Evolutionary conservation across 2,888 invertebrate species (phyloP), one percentile per base, ranked within the genome.

Genomic region (Eurytoma adleriae): DNA sequence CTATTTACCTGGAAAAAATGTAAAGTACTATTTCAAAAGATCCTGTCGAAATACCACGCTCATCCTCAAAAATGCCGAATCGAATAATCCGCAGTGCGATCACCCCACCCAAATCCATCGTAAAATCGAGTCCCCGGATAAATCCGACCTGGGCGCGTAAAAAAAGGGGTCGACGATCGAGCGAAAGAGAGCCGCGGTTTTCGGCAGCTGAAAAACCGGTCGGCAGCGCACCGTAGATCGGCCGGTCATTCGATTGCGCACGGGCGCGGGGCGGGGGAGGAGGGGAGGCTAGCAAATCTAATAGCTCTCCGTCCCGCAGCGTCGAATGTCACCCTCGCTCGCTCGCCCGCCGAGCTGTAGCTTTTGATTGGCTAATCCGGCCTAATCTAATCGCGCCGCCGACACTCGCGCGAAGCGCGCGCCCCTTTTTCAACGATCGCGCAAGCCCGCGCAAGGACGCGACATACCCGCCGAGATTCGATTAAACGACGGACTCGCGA

Each of bases 361-460:
- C 89, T 90, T 90, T 90, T 89, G 90, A 90, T 90, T 90, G 90
- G 89, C 89, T 90, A 90, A 90, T 90, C 90, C 88, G 85, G 86
- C 87, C 89, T 90, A 90, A 90, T 90, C 90, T 89, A 90, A 90
- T 90, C 90, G 87, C 85, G 83, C 82, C 80, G 73, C 82, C 40
- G 40, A 40, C 40, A 40, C 40, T 40, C 40, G 40, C 74, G 56
- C 30, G 74, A 50, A 57, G 66, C 66, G 66, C 74, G 56, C 62
- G 77, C 48, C 64, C 71, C 71, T 72, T 78, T 78, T 78, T 27
- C 71, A 20, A 13, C 24, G 18, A 30, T 13, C 71, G 27, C 59
- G 59, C 71, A 40, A 13, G 56, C 14, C 30, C 54, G 18, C 20
- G 40, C 30, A 40, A 69, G 16, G 50, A 30, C 14, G 24, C 69